Evolutionary conservation across 2,797 vertebrate genomes (phyloP), one percentile per base, ranked within the genome.

Genomic region (Spheniscus humboldti): DNA sequence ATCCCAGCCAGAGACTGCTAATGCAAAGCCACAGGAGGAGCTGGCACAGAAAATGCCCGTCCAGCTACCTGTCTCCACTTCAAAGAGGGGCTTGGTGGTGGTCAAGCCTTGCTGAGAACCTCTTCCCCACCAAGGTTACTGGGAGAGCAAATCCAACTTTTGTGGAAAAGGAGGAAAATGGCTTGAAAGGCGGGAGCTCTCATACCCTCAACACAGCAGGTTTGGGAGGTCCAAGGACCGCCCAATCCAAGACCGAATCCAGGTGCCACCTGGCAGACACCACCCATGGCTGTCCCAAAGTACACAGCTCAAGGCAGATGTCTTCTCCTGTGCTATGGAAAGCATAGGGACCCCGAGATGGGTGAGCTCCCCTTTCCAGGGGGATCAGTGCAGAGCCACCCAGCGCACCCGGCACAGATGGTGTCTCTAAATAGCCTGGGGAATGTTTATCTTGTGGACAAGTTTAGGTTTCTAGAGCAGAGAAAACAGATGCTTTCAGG

Each of bases 391-490:
- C 68, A 1, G 73, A 94, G 79, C 74, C 6, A 14, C 82, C 79
- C 33, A 4, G 74, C 11, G 3, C 5, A 0, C 75, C 76, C 20
- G 0, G 86, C 88, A 92, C 96, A 97, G 96, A 97, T 95, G 96
- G 96, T 5, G 22, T 72, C 96, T 96, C 87, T 68, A 96, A 97
- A 96, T 94, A 96, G 92, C 79, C 68, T 11, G 25, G 79, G 68
- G 78, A 96, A 90, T 93, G 87, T 94, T 94, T 91, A 57, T 83
- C 85, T 88, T 19, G 3, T 78, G 78, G 87, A 84, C 90, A 62
- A 94, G 92, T 97, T 97, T 96, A 95, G 93, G 91, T 95, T 96
- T 96, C 92, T 96, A 72, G 91, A 95, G 94, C 95, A 94, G 69
- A 75, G 82, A 91, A 96, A 96, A 88, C 94, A 97, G 96, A 97